Base-by-base conservation (phyloP, 1,140 invertebrate species). In the Megathymus violae region DNA sequence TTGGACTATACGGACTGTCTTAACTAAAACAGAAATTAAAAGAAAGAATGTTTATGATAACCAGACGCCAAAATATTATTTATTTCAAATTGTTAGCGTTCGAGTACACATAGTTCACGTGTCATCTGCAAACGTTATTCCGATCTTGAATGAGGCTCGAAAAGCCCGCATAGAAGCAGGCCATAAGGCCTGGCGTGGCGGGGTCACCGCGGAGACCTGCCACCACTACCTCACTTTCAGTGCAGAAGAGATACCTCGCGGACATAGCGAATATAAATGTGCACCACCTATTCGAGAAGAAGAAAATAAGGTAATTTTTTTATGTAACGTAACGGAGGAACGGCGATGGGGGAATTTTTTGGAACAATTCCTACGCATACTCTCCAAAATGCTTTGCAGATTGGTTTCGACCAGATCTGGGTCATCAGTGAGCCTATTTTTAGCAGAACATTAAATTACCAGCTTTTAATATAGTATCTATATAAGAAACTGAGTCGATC, bases 61-160 rank as follows among this genome's bases (percentile, higher is more conserved):
- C 5, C 2, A 22, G 19, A 22, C 5, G 5, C 19, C 19, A 22
- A 22, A 22, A 22, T 22, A 22, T 3, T 34, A 7, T 22, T 58
- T 15, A 16, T 63, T 19, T 14, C 34, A 11, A 38, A 17, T 50
- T 63, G 6, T 36, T 62, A 95, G 94, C 14, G 92, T 93, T 5
- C 91, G 92, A 61, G 94, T 94, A 40, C 95, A 96, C 74, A 93
- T 96, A 22, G 94, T 96, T 0, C 95, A 96, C 64, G 87, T 96
- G n/a, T 95, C 95, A 14, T 91, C 94, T 6, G 92, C 93, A 0
- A 86, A 90, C 7, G 93, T 93, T 76, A 61, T 91, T 0, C 88
- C 89, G 0, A 60, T 89, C 1, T 51, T 91, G 11, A 74, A 78
- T 34, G 62, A 78, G 16, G 83, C 82, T 6, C 76, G 88, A 0